phyloP scores from a whole-genome alignment of 2,113 vertebrate species.

The Camarhynchus parvulus region DNA sequence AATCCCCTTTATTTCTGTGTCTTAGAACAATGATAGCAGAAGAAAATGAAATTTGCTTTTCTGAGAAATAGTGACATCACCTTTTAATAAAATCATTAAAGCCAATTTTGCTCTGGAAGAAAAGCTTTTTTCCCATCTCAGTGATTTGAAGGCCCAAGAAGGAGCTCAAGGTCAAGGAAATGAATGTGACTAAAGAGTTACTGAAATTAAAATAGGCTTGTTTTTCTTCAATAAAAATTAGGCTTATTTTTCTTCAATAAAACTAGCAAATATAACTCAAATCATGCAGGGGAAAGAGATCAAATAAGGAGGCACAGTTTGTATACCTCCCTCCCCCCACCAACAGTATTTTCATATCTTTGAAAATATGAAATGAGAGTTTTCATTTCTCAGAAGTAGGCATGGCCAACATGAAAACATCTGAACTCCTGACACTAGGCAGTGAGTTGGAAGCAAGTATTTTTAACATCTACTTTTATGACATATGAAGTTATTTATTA shows the following conservation, averaged over 20 bases:
- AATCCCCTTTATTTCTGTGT: neutral
- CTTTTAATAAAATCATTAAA: neutral
- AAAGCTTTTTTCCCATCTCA: neutral
- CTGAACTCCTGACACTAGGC: neutral
- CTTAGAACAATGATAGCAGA: neutral
- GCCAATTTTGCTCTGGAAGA: neutral
- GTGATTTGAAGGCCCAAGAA: neutral
- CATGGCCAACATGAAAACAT: neutral
- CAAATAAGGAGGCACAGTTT: neutral
- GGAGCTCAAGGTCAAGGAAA: neutral
- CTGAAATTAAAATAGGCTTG: neutral
- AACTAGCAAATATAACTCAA: neutral
- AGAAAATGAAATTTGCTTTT: neutral
- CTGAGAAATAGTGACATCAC: neutral
- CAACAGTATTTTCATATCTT: neutral
- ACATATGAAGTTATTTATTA: neutral
- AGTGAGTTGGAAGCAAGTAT: neutral
- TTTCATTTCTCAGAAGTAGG: neutral
- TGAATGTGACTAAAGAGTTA: neutral
- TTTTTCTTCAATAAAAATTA: neutral
- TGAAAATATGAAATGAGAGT: neutral
- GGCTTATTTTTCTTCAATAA: neutral
- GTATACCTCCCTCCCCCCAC: fast-evolving
- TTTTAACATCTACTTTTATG: neutral
- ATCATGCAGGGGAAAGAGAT: neutral